Evolutionary conservation across 53 echinoderm and acorn worm genomes (phyloP).

Genomic region (Crossaster papposus): DNA sequence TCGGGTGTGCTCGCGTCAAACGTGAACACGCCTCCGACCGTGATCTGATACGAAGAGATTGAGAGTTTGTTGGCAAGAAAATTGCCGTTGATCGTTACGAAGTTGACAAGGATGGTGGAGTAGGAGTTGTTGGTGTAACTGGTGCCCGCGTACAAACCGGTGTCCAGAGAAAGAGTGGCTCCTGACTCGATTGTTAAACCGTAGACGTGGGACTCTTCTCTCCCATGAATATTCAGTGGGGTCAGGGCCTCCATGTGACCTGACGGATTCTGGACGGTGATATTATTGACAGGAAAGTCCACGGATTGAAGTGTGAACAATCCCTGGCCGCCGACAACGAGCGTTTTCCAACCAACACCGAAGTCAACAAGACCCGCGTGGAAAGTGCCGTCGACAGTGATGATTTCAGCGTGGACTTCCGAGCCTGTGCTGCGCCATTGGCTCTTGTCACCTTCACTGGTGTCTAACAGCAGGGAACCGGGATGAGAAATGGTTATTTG

Average conservation of each 20-base stretch:
- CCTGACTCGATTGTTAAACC: constrained; percentile 55
- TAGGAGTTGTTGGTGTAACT: constrained; percentile 46
- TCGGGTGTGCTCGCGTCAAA: constrained; percentile 68
- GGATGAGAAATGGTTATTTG: constrained; percentile 44
- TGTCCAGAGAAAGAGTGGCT: constrained; percentile 61
- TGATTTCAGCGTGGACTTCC: constrained; percentile 52
- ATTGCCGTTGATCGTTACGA: constrained; percentile 54
- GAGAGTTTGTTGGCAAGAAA: constrained; percentile 62
- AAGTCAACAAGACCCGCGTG: constrained; percentile 63
- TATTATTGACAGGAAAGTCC: constrained; percentile 59
- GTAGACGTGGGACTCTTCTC: constrained; percentile 30
- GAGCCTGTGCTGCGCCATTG: constrained; percentile 52
- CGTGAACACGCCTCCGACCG: constrained; percentile 59
- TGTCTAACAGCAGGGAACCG: constrained; percentile 63
- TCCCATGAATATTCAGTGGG: constrained; percentile 72
- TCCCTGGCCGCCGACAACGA: constrained; percentile 64
- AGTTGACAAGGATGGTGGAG: constrained; percentile 51
- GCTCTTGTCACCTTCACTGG: constrained; percentile 35
- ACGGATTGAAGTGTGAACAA: constrained; percentile 54
- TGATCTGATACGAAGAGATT: constrained; percentile 37
- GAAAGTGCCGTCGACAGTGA: constrained; percentile 68
- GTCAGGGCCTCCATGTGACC: constrained; percentile 67
- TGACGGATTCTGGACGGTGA: constrained; percentile 36
- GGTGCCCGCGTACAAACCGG: constrained; percentile 53
- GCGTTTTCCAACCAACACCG: constrained; percentile 63